Percentiles rank a stretch among this genome's conserved stretches.
Conservation (phyloP, 2,797 vertebrate species). For the Cyprinella venusta region DNA sequence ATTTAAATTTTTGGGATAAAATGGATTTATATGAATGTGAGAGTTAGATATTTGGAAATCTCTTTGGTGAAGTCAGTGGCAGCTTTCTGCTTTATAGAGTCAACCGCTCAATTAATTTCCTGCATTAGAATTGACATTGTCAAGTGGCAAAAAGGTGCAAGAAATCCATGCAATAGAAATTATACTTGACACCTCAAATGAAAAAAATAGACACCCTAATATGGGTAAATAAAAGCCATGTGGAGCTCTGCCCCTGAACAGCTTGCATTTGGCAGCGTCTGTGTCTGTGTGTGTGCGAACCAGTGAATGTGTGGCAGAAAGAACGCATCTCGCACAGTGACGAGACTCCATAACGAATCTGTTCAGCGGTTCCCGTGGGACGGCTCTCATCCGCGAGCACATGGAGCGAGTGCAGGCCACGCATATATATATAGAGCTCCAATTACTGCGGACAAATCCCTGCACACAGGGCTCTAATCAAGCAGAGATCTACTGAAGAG, state of each 20-base stretch:
- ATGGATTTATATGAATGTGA: too few species aligned
- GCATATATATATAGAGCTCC: constrained; percentile 53
- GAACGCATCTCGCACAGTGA: constrained; percentile 63
- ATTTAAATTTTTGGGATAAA: too few species aligned
- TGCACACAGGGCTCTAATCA: constrained; percentile 59
- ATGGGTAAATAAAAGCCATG: constrained; percentile 42
- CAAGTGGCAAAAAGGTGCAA: constrained; percentile 27
- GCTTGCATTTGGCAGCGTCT: constrained; percentile 48
- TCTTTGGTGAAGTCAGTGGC: not conserved
- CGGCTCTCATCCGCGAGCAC: constrained; percentile 59
- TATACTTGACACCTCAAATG: constrained; percentile 22
- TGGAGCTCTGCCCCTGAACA: constrained; percentile 46
- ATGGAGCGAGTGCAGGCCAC: constrained; percentile 59
- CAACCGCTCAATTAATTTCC: constrained; percentile 2
- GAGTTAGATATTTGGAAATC: not conserved
- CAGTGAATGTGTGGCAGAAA: constrained; percentile 62
- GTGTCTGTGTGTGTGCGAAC: constrained; percentile 9
- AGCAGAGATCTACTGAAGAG: constrained; percentile 64
- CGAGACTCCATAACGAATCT: constrained; percentile 68
- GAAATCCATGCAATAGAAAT: not conserved
- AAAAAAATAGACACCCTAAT: constrained; percentile 31
- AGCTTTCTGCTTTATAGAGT: not conserved
- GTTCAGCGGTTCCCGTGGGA: constrained; percentile 65
- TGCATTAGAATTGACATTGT: constrained; percentile 20
- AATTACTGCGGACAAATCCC: constrained; percentile 69